phyloP scores from a whole-genome alignment of 2,888 invertebrate genomes.

The Aspidiotus destructor region DNA sequence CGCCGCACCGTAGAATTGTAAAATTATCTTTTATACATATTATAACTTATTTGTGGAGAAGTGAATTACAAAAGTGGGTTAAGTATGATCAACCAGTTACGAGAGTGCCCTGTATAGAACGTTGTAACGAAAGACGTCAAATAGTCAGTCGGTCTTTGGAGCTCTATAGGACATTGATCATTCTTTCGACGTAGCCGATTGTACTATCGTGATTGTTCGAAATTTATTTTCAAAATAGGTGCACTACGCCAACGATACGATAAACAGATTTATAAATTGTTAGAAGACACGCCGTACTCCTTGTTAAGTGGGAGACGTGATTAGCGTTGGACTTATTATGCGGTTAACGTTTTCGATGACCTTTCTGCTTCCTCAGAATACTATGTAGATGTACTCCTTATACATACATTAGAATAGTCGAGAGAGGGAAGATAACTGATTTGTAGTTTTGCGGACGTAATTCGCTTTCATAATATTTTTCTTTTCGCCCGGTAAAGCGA shows the following conservation, averaged over 20 bases:
- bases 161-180: not conserved
- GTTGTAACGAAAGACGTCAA: not conserved
- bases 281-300: not conserved
- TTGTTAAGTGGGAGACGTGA: not conserved
- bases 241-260: not conserved
- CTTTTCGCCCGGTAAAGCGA: too few species aligned
- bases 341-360: too few species aligned
- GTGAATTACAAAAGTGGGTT: constrained; percentile 4
- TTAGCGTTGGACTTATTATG: too few species aligned
- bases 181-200: not conserved
- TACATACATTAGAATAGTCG: too few species aligned
- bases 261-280: not conserved
- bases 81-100: constrained; percentile 2
- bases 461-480: too few species aligned
- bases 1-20: not conserved
- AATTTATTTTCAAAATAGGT: not conserved
- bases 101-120: not conserved
- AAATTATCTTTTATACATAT: not conserved
- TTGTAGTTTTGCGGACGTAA: too few species aligned
- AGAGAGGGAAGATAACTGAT: too few species aligned
- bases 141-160: not conserved
- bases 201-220: not conserved
- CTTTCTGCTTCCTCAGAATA: too few species aligned
- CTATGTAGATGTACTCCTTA: too few species aligned
- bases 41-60: not conserved